Evolutionary conservation across 2,797 vertebrate species (phyloP).

Genomic region (Setipinna tenuifilis): DNA sequence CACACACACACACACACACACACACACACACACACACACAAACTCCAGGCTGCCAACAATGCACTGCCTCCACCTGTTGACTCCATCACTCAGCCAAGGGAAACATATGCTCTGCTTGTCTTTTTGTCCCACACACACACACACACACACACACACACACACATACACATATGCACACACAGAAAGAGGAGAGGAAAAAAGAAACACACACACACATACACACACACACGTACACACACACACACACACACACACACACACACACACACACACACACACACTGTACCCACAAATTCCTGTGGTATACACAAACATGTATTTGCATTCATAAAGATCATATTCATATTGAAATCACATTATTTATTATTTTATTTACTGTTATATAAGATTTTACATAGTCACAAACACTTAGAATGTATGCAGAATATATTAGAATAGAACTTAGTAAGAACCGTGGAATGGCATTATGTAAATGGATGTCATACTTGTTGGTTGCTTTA

Average conservation of each 20-base stretch:
- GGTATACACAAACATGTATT: neutral
- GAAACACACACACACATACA: neutral
- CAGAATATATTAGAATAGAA: too few species aligned
- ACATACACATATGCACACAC: neutral
- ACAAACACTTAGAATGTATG: too few species aligned
- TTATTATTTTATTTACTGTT: too few species aligned
- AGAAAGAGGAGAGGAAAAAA: neutral
- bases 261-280: neutral
- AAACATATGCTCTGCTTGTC: slow-evolving; percentile 32
- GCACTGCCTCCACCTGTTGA: slow-evolving; percentile 33
- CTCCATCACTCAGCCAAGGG: slow-evolving; percentile 27
- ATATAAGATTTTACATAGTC: too few species aligned
- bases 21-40: too few species aligned
- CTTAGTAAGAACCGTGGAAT: neutral
- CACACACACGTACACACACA: neutral
- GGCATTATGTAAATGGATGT: neutral
- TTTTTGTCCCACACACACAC: slow-evolving; percentile 21
- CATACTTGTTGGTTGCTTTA: neutral
- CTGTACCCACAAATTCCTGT: neutral
- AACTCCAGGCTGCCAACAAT: neutral
- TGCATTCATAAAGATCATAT: too few species aligned
- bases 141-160: neutral
- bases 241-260: slow-evolving; percentile 4
- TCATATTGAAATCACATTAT: neutral
- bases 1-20: too few species aligned